These are phyloP conservation scores for Vultur gryphus DNA, from an alignment of 2,797 vertebrate genomes.

Conservation along the genomic window DNA sequence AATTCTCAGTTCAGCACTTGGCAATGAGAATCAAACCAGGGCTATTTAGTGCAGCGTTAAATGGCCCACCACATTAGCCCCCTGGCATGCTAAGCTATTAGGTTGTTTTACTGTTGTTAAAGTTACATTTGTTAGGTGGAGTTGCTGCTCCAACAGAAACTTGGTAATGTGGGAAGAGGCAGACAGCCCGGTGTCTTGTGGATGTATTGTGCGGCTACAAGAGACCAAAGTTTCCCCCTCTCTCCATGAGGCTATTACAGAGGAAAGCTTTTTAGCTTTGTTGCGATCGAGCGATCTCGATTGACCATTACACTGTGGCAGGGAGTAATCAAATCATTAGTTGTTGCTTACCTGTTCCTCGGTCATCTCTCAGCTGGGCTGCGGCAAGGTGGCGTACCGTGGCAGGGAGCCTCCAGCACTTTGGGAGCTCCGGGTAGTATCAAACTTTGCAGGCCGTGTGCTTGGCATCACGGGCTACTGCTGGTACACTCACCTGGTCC, in stretches of 20 bases:
- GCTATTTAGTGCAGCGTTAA: constrained; percentile 79
- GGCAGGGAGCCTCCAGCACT: background rate
- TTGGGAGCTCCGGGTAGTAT: background rate
- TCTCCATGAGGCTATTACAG: background rate
- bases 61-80: constrained; percentile 79
- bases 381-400: too few species aligned
- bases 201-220: background rate
- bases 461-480: rapidly evolving
- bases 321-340: background rate
- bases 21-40: constrained; percentile 75
- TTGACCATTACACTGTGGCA: background rate
- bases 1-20: constrained; percentile 81
- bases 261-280: background rate
- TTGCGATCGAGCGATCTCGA: background rate
- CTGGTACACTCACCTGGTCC: background rate
- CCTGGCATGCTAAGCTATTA: constrained; percentile 81
- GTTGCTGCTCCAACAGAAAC: constrained; percentile 71
- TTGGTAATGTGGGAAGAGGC: constrained; percentile 9
- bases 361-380: background rate
- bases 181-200: background rate
- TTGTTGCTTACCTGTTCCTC: background rate
- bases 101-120: constrained; percentile 79
- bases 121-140: constrained; percentile 79
- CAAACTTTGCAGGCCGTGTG: rapidly evolving
- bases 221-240: background rate